These are phyloP conservation scores for Leucoraja ocellata DNA, from an alignment of 2,797 vertebrate genomes.

Conservation along the genomic window DNA sequence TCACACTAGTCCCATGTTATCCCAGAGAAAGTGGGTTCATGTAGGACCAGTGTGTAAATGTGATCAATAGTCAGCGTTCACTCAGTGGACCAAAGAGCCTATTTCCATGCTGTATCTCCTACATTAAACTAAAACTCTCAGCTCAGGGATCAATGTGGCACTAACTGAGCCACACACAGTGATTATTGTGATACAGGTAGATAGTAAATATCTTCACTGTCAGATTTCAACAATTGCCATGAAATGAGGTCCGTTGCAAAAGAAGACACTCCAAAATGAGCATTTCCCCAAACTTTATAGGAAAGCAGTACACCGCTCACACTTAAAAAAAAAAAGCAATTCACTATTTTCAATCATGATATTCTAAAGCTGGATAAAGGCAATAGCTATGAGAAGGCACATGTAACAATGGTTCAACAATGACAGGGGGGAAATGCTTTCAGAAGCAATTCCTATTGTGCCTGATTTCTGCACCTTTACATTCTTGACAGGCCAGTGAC, in stretches of 20 bases:
- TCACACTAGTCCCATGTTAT: too few relatives aligned
- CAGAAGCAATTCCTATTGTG: constrained; percentile 27
- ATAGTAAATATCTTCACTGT: not conserved
- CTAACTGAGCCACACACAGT: not conserved
- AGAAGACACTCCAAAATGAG: not conserved
- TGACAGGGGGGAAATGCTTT: constrained; percentile 10
- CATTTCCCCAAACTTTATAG: not conserved
- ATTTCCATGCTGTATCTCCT: too few relatives aligned
- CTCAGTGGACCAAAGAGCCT: too few relatives aligned
- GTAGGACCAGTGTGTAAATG: too few relatives aligned
- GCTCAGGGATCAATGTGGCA: not conserved
- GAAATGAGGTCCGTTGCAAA: not conserved
- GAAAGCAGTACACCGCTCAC: not conserved
- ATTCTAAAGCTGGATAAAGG: not conserved
- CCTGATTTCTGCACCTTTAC: constrained; percentile 1
- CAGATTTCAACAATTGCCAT: not conserved
- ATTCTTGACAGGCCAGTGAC: not conserved
- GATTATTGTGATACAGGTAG: not conserved
- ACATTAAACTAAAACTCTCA: too few relatives aligned
- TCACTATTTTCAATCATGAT: not conserved
- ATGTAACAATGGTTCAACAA: not conserved
- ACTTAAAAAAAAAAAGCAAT: not conserved
- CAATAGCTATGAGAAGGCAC: not conserved
- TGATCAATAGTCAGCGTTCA: too few relatives aligned
- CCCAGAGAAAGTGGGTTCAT: too few relatives aligned